A percentile compares a stretch with the other conserved stretches of the same genome.
Conservation (phyloP, 2,797 vertebrate species). For the Nannoperca australis region DNA sequence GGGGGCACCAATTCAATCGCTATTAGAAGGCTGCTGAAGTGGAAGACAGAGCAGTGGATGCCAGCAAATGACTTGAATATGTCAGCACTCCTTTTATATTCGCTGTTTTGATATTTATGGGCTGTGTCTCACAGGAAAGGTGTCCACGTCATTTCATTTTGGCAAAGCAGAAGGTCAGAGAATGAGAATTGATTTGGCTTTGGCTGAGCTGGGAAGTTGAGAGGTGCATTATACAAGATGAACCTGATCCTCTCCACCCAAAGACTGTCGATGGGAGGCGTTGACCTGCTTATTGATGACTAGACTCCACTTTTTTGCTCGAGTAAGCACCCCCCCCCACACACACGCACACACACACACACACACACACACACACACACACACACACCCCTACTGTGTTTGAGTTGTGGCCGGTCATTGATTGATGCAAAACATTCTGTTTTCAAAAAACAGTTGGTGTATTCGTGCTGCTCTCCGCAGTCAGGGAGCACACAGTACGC, state of each 20-base stretch:
- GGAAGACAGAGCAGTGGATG: constrained; percentile 41
- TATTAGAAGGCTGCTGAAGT: constrained; percentile 53
- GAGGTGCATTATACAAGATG: constrained; percentile 65
- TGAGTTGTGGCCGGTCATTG: constrained; percentile 60
- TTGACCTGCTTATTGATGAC: constrained; percentile 75
- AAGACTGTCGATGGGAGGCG: constrained; percentile 56
- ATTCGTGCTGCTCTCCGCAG: constrained; percentile 57
- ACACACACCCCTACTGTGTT: background rate
- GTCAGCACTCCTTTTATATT: constrained; percentile 25
- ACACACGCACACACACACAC: no score
- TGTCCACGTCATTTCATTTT: constrained; percentile 44
- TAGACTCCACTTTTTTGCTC: constrained; percentile 62
- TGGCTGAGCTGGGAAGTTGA: constrained; percentile 63
- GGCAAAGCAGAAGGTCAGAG: constrained; percentile 46
- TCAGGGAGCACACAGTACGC: constrained; percentile 61
- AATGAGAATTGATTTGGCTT: constrained; percentile 57
- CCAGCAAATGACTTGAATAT: constrained; percentile 40
- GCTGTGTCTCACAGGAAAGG: constrained; percentile 8
- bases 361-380: no score
- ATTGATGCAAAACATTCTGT: constrained; percentile 65
- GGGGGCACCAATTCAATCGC: constrained; percentile 57
- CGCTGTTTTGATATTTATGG: constrained; percentile 45
- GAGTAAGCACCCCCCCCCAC: constrained; percentile 68
- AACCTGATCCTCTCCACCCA: constrained; percentile 62
- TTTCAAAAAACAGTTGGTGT: constrained; percentile 50